phyloP scores from a whole-genome alignment of 2,797 vertebrate species.

The Thripadectes ignobilis region DNA sequence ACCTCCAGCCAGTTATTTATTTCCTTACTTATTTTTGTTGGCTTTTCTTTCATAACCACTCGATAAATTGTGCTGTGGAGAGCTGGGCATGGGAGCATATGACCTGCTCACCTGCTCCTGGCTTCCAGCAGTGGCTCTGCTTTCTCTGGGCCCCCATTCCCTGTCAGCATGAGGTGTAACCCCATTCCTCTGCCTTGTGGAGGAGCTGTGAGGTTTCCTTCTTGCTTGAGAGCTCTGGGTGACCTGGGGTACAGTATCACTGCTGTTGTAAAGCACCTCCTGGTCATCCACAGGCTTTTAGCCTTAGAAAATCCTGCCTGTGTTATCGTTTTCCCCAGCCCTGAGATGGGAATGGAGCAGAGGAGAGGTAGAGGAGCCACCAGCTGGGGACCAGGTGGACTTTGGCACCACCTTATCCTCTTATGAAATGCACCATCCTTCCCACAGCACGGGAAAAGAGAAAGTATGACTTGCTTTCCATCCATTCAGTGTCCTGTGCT shows the following conservation, averaged over 20 bases:
- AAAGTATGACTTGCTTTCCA: background rate
- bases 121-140: background rate
- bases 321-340: fast-evolving
- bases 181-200: background rate
- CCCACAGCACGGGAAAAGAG: background rate
- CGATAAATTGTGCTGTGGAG: background rate
- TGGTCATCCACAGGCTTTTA: background rate
- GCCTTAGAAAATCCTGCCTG: background rate
- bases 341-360: background rate
- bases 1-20: background rate
- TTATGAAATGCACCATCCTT: background rate
- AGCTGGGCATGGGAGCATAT: background rate
- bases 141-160: background rate
- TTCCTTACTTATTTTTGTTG: background rate
- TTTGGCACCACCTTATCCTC: background rate
- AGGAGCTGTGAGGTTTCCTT: background rate
- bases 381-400: background rate
- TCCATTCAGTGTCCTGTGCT: fast-evolving
- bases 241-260: background rate
- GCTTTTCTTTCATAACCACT: background rate
- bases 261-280: background rate
- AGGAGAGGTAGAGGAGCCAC: background rate
- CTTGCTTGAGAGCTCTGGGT: background rate
- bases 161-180: fast-evolving
- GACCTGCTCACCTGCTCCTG: background rate